Conservation (phyloP, 2,797 vertebrate species). For the Poecilia gillii region DNA sequence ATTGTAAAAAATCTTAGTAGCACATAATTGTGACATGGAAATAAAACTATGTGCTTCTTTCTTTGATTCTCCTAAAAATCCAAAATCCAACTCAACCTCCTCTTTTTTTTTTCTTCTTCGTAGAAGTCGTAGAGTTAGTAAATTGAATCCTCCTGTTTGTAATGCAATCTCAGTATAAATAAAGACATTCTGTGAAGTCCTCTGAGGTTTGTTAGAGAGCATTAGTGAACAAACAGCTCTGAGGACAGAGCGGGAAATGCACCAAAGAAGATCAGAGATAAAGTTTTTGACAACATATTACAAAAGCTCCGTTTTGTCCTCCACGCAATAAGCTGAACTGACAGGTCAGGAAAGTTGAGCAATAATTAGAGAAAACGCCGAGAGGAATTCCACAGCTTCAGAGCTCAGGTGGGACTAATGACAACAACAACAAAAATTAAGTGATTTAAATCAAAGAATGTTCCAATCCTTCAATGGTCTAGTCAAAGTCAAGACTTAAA, state of each 20-base stretch:
- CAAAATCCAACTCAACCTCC: not conserved
- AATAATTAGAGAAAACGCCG: not conserved
- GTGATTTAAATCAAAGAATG: not conserved
- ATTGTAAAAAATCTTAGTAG: not conserved
- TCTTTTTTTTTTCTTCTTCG: not conserved
- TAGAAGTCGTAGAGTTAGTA: not conserved
- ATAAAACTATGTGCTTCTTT: not conserved
- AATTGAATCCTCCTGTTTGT: not conserved
- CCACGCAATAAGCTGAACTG: not conserved
- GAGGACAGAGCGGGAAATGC: not conserved
- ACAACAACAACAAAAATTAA: not conserved
- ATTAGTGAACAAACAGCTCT: not conserved
- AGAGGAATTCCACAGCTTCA: not conserved
- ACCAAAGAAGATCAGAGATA: not conserved
- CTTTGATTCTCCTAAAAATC: not conserved
- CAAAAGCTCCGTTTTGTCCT: no score
- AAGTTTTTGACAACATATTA: not conserved
- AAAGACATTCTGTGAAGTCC: not conserved
- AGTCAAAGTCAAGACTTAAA: not conserved
- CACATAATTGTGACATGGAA: not conserved
- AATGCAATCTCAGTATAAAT: not conserved
- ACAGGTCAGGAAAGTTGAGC: not conserved
- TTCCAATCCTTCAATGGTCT: not conserved
- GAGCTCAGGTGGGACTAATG: not conserved
- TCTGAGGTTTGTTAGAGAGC: not conserved